Percentiles rank a stretch among this genome's conserved stretches.
Conservation (phyloP, 2,113 vertebrate species). For the Dasyornis broadbenti region DNA sequence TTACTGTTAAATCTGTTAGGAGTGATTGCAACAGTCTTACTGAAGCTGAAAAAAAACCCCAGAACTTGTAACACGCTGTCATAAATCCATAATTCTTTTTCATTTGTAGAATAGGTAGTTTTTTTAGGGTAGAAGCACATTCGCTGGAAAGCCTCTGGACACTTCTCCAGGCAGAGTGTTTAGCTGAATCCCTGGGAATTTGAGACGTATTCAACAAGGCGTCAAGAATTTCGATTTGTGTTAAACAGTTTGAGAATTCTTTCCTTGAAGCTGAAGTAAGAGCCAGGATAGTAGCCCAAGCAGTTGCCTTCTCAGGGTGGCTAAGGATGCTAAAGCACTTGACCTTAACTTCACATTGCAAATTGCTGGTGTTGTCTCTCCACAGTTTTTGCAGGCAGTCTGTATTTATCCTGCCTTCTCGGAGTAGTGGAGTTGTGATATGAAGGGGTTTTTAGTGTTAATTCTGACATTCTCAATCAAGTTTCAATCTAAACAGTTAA, state of each 20-base stretch:
- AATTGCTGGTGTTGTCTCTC: not conserved
- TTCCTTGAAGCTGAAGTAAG: not conserved
- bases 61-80: not conserved
- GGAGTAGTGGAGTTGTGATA: not conserved
- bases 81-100: not conserved
- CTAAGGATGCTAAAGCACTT: not conserved
- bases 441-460: not conserved
- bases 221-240: not conserved
- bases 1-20: not conserved
- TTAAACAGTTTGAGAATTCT: not conserved
- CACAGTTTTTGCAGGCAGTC: not conserved
- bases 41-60: not conserved
- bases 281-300: not conserved
- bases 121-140: not conserved
- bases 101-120: not conserved
- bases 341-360: not conserved
- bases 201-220: not conserved
- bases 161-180: not conserved
- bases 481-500: not conserved
- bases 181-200: not conserved
- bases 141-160: not conserved
- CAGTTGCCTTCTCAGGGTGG: not conserved
- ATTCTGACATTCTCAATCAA: not conserved
- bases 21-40: not conserved
- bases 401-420: not conserved